Evolutionary conservation across 2,113 vertebrate species (phyloP).

Genomic region (Dicrurus megarhynchus): DNA sequence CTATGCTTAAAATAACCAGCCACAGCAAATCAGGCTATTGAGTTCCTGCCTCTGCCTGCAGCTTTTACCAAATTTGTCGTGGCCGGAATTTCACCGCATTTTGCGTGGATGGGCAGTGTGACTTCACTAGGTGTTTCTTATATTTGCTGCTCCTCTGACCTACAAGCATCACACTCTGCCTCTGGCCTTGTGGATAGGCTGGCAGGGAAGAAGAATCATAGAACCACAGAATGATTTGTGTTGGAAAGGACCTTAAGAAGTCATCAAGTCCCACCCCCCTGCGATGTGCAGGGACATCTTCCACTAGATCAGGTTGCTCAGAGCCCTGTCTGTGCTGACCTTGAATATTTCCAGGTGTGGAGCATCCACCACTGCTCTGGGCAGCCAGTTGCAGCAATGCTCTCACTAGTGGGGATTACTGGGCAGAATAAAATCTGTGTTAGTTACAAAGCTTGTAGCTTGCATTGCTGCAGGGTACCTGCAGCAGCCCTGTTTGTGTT

Average conservation of each 20-base stretch:
- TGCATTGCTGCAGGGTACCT: neutral
- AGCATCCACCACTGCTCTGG: neutral
- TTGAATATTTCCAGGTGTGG: neutral
- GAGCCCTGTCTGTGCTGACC: neutral
- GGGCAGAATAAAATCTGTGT: neutral
- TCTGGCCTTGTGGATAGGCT: neutral
- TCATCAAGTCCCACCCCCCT: accelerated
- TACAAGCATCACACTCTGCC: neutral
- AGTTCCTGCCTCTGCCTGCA: neutral
- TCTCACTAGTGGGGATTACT: neutral
- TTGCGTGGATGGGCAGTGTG: neutral
- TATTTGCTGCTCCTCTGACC: neutral
- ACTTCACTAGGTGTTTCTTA: neutral
- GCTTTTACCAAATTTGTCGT: neutral
- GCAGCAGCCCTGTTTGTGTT: neutral
- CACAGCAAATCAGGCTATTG: neutral
- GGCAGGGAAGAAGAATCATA: neutral
- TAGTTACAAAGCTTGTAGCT: neutral
- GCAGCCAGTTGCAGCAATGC: neutral
- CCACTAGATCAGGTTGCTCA: neutral
- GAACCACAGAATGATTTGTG: neutral
- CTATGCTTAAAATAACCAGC: neutral
- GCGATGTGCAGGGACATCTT: neutral
- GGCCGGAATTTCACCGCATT: neutral
- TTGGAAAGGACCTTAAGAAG: neutral